Conservation (phyloP, 2,797 vertebrate genomes). For the Xenops minutus region DNA sequence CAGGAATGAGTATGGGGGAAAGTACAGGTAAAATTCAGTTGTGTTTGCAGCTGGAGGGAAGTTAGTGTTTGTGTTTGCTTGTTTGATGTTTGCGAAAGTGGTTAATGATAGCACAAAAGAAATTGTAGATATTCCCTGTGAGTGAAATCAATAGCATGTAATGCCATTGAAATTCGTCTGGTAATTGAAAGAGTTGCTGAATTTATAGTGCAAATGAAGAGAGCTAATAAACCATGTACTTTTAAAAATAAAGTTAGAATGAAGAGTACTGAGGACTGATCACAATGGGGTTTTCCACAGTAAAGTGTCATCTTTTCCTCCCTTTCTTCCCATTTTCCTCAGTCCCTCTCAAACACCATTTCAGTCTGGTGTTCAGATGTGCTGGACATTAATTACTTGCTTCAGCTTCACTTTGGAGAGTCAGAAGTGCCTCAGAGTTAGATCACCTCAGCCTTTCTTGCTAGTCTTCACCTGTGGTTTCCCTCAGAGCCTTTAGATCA, state of each 20-base stretch:
- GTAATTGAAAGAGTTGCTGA: background rate
- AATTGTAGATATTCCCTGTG: background rate
- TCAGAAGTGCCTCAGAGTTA: background rate
- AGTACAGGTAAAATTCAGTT: background rate
- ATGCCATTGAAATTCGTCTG: background rate
- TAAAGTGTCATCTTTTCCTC: accelerated
- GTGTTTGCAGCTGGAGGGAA: background rate
- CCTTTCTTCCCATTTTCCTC: background rate
- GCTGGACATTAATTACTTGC: background rate
- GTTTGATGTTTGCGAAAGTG: background rate
- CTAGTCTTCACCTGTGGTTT: accelerated
- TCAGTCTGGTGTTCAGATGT: background rate
- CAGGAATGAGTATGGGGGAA: background rate
- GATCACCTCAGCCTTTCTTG: background rate
- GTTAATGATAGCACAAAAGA: background rate
- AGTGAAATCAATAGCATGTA: background rate
- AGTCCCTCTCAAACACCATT: background rate
- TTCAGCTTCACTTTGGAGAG: background rate
- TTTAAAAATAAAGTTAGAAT: background rate
- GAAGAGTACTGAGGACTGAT: background rate
- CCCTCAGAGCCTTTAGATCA: background rate
- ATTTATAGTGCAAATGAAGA: background rate
- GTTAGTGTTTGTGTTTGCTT: background rate
- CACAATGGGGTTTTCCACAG: background rate
- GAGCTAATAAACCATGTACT: background rate